Evolutionary conservation across 2,113 vertebrate species (phyloP), one percentile per base, ranked within the genome.

Genomic region (Caracal caracal): DNA sequence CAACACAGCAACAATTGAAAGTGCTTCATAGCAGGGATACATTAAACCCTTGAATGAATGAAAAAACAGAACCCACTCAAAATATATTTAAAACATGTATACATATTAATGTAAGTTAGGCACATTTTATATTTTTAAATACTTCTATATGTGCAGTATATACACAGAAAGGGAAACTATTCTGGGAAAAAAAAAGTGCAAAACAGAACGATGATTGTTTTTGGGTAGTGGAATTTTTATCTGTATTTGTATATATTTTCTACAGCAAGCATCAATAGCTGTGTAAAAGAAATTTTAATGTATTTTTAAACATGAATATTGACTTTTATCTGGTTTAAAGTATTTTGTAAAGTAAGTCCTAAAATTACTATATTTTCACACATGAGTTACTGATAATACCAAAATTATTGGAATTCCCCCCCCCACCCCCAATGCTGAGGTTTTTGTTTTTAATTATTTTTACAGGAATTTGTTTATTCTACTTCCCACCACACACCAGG

Each of bases 301-400:
- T 80, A 43, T 75, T 95, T 93, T 88, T 56, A 81, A 95, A 84
- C 11, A 86, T 59, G 61, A 88, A 94, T 65, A 87, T 71, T 91
- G 22, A 86, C 2, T 90, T 66, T 66, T 89, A 81, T 83, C 26
- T 97, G 33, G 19, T 68, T 97, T 95, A 88, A 94, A 93, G 63
- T 87, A 17, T 83, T 92, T 56, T 87, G 59, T 40, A 33, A n/a
- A 28, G 15, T 51, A 92, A 87, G 85, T 95, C 43, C n/a, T 91
- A 84, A 97, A 96, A 96, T 88, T 47, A 56, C 68, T 71, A 19
- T 37, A 37, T 12, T 94, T 95, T 94, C 43, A 87, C 3, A 2
- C 59, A 11, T 87, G 35, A 92, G 22, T 19, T 79, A 68, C 26
- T 71, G 24, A 40, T 83, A 88, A 94, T 78, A 24, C 16, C 59